Percentiles rank a stretch among this genome's conserved stretches.
phyloP scores from a whole-genome alignment of 2,888 invertebrate genomes.

The Oscheius onirici region DNA sequence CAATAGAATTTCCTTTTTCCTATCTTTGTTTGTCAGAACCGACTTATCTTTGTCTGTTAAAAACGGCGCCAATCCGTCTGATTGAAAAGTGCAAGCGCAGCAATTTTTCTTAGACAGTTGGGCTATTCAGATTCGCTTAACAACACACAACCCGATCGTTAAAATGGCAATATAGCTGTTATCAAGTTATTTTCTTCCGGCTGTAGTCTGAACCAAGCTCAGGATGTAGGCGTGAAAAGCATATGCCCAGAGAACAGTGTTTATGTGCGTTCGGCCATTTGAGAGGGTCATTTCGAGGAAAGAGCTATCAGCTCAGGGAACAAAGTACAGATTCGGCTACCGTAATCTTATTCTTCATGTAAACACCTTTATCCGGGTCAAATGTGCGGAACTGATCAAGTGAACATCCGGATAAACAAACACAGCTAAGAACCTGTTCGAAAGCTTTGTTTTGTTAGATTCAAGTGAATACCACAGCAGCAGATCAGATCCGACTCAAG shows the following conservation, averaged over 20 bases:
- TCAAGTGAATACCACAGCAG: too few species aligned
- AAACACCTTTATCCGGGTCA: conserved; percentile 18
- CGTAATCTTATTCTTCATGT: not conserved
- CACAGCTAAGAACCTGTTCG: too few species aligned
- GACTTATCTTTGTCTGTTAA: not conserved
- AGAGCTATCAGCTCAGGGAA: not conserved
- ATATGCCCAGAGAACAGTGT: conserved; percentile 9
- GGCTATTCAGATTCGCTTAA: not conserved
- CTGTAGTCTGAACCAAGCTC: not conserved
- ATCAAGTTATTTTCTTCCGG: not conserved
- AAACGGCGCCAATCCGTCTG: conserved; percentile 7
- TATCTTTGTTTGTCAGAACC: not conserved
- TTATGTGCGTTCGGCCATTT: conserved; percentile 10
- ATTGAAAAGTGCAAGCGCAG: conserved; percentile 11
- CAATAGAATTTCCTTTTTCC: not conserved
- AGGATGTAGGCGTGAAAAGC: conserved; percentile 11
- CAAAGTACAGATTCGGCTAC: conserved; percentile 9
- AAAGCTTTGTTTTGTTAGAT: too few species aligned
- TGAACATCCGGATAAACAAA: too few species aligned
- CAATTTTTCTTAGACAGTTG: not conserved
- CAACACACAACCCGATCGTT: not conserved
- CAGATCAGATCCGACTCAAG: too few species aligned
- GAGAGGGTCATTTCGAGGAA: conserved; percentile 18
- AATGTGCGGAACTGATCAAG: too few species aligned
- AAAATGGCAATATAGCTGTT: not conserved